phyloP scores from a whole-genome alignment of 2,888 invertebrate species.

The Neocrepidodera transversa region DNA sequence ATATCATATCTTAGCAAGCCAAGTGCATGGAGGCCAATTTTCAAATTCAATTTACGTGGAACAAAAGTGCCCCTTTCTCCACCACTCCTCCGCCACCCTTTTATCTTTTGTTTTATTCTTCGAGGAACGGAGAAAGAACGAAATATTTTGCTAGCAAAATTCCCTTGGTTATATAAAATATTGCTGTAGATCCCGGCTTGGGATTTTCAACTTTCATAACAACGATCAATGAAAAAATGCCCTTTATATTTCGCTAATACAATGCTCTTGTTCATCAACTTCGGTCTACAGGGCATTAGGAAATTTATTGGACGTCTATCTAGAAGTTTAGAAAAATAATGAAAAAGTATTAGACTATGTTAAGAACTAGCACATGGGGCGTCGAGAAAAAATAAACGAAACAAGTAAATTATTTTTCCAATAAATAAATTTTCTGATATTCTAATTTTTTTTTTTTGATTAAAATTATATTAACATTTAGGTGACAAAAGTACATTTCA shows the following conservation, averaged over 20 bases:
- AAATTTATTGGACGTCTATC: conserved; percentile 3
- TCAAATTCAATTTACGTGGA: conserved; percentile 61
- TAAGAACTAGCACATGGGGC: too few relatives aligned
- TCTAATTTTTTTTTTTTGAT: too few relatives aligned
- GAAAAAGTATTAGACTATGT: not conserved
- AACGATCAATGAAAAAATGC: conserved; percentile 43
- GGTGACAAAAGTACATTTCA: too few relatives aligned
- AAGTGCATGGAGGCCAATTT: conserved; percentile 58
- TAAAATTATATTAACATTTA: too few relatives aligned
- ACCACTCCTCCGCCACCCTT: conserved; percentile 44
- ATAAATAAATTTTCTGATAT: too few relatives aligned
- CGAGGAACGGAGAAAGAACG: conserved; percentile 36
- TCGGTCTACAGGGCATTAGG: conserved; percentile 19
- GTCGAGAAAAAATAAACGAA: too few relatives aligned
- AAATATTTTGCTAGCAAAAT: conserved; percentile 56
- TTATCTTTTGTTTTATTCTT: conserved; percentile 54
- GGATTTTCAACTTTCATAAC: conserved; percentile 50
- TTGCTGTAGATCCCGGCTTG: conserved; percentile 48
- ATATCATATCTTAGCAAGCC: conserved; percentile 53
- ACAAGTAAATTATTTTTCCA: too few relatives aligned
- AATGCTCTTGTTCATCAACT: conserved; percentile 27
- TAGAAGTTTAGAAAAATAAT: not conserved
- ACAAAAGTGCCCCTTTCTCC: conserved; percentile 53
- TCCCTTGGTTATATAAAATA: conserved; percentile 57
- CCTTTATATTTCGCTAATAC: conserved; percentile 39